Evolutionary conservation across 2,113 vertebrate genomes (phyloP).

Genomic region (Lethenteron camtschaticum): DNA sequence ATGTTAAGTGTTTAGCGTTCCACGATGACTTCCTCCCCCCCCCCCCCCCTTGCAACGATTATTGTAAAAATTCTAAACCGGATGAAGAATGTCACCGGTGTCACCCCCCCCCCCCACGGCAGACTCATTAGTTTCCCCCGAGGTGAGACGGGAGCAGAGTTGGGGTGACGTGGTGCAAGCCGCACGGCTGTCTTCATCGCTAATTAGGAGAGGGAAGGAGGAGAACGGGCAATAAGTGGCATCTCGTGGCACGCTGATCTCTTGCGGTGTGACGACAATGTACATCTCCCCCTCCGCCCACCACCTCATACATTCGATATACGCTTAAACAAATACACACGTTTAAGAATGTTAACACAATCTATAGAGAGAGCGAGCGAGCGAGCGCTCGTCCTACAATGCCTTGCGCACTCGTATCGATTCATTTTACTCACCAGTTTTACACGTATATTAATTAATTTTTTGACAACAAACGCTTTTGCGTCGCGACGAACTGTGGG

Average conservation of each 20-base stretch:
- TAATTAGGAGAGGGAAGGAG: constrained; percentile 1
- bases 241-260: not conserved
- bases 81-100: not conserved
- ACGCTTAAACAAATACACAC: no score
- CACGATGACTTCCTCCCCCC: not conserved
- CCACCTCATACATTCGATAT: not conserved
- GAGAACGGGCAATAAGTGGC: not conserved
- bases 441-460: no score
- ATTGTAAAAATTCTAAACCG: not conserved
- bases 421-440: no score
- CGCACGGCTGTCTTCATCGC: not conserved
- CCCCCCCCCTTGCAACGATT: not conserved
- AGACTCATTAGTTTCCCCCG: not conserved
- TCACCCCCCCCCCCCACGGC: not conserved
- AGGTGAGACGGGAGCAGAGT: not conserved
- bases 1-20: not conserved
- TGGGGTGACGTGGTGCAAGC: not conserved
- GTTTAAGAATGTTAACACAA: no score
- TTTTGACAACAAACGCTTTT: no score
- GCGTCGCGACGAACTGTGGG: no score
- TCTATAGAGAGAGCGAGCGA: no score
- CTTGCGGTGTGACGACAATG: not conserved
- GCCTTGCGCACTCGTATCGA: no score
- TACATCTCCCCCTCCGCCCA: not conserved
- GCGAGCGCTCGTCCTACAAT: no score